Conservation (phyloP, 2,888 invertebrate genomes). For the Schizaphis graminum region DNA sequence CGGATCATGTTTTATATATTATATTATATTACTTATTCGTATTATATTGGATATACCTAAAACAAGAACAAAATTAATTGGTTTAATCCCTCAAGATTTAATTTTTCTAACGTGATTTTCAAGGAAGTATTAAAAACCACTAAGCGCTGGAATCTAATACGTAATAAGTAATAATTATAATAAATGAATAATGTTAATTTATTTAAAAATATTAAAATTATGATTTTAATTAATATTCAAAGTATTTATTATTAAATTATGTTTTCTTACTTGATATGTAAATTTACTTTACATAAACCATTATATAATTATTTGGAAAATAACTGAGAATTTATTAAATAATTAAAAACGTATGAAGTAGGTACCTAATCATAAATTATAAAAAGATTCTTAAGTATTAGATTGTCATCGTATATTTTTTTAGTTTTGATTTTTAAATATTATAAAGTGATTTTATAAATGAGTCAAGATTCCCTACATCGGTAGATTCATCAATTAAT, state of each 20-base stretch:
- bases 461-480: neutral
- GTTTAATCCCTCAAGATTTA: neutral
- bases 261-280: neutral
- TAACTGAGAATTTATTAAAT: neutral
- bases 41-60: neutral
- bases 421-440: neutral
- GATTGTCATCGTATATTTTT: neutral
- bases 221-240: neutral
- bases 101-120: neutral
- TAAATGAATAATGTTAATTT: neutral
- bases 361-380: neutral
- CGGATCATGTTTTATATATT: neutral
- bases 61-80: constrained; percentile 8
- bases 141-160: neutral
- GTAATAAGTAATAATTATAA: neutral
- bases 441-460: neutral
- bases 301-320: neutral
- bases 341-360: neutral
- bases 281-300: neutral
- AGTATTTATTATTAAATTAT: neutral
- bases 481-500: neutral
- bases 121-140: neutral
- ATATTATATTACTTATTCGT: neutral
- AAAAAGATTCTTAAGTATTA: neutral
- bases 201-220: neutral